These are phyloP conservation scores for Tetanocera ferruginea DNA, from an alignment of 2,888 invertebrate genomes.

Conservation along the genomic window DNA sequence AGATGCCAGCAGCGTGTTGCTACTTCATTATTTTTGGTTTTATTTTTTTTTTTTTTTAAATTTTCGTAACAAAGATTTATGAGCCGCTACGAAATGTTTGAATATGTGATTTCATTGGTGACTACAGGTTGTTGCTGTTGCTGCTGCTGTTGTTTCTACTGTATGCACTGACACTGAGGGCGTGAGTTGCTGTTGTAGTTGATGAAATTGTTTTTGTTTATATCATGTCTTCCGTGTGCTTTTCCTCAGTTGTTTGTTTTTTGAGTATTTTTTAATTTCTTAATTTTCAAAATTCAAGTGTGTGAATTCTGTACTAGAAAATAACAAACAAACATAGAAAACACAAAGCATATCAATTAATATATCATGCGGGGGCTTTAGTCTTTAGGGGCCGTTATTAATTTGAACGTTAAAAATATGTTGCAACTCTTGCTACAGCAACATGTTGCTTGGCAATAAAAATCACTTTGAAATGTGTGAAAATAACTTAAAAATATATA, in stretches of 20 bases:
- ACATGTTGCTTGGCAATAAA: background rate
- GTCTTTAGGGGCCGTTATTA: background rate
- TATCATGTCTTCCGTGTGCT: background rate
- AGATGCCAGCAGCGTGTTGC: background rate
- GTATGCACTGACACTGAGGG: background rate
- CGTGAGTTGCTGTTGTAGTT: slow-evolving; percentile 1
- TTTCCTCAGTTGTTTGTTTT: background rate
- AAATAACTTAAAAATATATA: background rate
- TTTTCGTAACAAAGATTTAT: slow-evolving; percentile 50
- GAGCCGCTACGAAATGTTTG: slow-evolving; percentile 42
- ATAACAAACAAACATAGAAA: too few species aligned
- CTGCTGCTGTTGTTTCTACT: slow-evolving; percentile 27
- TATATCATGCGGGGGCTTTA: background rate
- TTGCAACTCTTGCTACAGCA: background rate
- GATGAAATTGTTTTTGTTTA: background rate
- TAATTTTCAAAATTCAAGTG: background rate
- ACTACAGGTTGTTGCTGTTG: slow-evolving; percentile 16
- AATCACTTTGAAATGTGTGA: background rate
- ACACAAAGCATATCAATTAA: background rate
- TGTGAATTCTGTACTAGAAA: background rate
- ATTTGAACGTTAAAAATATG: background rate
- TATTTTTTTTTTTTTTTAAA: background rate
- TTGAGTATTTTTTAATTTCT: background rate
- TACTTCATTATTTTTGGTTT: background rate
- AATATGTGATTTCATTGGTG: slow-evolving; percentile 15